phyloP scores from a whole-genome alignment of 2,888 invertebrate species.

The Neria commutata region DNA sequence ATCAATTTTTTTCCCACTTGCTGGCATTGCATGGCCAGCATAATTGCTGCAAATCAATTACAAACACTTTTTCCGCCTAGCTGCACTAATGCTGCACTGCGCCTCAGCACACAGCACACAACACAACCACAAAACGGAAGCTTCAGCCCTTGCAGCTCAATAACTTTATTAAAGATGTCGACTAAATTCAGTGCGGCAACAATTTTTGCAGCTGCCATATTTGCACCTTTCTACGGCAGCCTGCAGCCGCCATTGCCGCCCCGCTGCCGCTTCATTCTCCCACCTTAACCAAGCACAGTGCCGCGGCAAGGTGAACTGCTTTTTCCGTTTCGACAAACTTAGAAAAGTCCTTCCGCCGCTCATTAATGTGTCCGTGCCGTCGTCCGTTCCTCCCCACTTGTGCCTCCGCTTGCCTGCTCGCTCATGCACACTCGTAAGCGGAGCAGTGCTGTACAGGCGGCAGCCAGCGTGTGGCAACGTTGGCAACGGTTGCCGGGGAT shows the following conservation, averaged over 20 bases:
- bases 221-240: not conserved
- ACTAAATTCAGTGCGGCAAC: no score
- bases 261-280: not conserved
- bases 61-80: not conserved
- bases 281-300: not conserved
- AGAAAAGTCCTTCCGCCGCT: slow-evolving; percentile 16
- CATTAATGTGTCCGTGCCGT: slow-evolving; percentile 14
- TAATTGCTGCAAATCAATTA: slow-evolving; percentile 4
- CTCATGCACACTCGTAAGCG: not conserved
- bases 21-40: not conserved
- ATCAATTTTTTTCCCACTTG: no score
- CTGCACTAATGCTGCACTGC: not conserved
- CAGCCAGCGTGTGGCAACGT: not conserved
- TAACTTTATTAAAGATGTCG: not conserved
- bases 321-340: slow-evolving; percentile 19
- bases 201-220: not conserved
- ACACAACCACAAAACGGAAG: not conserved
- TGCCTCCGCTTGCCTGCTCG: not conserved
- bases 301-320: slow-evolving; percentile 8
- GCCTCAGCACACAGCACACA: slow-evolving; percentile 16
- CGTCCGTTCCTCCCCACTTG: not conserved
- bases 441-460: no score
- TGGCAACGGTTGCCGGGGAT: not conserved
- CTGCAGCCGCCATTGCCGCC: not conserved
- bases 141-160: not conserved